Percentiles rank a stretch among this genome's conserved stretches.
These are phyloP conservation scores for Amblyteles armatorius DNA, from an alignment of 2,888 invertebrate genomes.

Conservation along the genomic window DNA sequence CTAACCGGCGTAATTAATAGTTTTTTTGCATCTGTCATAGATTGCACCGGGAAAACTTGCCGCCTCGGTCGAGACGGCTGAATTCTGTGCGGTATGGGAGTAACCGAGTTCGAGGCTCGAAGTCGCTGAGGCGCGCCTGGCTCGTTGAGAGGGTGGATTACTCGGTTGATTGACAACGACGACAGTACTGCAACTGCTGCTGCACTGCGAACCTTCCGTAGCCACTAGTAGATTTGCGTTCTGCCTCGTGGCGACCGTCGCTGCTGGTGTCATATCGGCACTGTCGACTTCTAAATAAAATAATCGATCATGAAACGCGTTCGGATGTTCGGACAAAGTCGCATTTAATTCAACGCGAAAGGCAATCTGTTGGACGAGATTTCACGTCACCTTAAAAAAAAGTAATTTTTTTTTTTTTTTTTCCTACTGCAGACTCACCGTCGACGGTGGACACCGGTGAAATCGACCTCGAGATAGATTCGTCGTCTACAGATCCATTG, in stretches of 20 bases:
- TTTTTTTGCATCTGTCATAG: conserved; percentile 82
- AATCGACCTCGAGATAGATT: conserved; percentile 75
- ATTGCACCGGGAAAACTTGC: conserved; percentile 86
- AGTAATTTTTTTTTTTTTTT: not conserved
- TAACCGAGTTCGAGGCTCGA: conserved; percentile 94
- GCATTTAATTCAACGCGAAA: not conserved
- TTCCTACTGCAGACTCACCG: conserved; percentile 71
- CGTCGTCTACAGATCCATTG: conserved; percentile 70
- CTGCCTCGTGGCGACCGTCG: conserved; percentile 67
- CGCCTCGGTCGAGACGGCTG: conserved; percentile 89
- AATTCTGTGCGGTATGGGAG: conserved; percentile 95
- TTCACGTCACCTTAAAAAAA: too few species aligned
- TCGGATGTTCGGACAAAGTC: conserved; percentile 3
- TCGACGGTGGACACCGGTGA: conserved; percentile 80
- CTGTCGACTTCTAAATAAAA: conserved; percentile 78
- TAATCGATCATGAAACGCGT: not conserved
- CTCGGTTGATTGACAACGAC: conserved; percentile 88
- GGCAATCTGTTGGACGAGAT: too few species aligned
- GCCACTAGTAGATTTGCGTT: conserved; percentile 71
- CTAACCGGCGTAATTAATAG: conserved; percentile 78
- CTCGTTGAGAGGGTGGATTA: conserved; percentile 73
- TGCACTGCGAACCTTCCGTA: conserved; percentile 90
- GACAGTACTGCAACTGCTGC: conserved; percentile 95
- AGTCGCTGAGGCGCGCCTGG: conserved; percentile 90
- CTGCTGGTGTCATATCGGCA: conserved; percentile 72